These are phyloP conservation scores for Coenonympha arcania DNA, from an alignment of 2,888 invertebrate species.

Conservation along the genomic window DNA sequence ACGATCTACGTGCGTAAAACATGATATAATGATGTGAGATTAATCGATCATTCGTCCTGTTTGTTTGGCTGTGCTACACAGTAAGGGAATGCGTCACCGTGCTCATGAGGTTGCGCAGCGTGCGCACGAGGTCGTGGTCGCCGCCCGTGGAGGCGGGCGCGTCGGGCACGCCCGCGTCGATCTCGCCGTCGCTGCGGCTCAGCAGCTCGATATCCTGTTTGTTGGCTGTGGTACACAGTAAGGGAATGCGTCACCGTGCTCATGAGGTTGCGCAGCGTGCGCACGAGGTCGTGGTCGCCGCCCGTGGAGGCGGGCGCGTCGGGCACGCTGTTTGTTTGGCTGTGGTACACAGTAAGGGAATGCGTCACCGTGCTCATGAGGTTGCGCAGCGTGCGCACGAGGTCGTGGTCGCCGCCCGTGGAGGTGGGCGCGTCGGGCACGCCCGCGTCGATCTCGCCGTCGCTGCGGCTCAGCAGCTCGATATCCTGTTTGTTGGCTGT, in stretches of 20 bases:
- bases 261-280: slow-evolving; percentile 77
- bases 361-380: slow-evolving; percentile 58
- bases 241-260: too few species aligned
- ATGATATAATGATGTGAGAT: too few species aligned
- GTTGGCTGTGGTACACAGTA: too few species aligned
- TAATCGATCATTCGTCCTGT: too few species aligned
- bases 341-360: too few species aligned
- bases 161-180: slow-evolving; percentile 81
- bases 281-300: slow-evolving; percentile 76
- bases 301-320: slow-evolving; percentile 72
- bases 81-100: too few species aligned
- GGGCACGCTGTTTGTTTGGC: too few species aligned
- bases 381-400: slow-evolving; percentile 79
- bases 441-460: slow-evolving; percentile 78
- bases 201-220: too few species aligned
- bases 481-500: too few species aligned
- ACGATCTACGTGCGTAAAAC: too few species aligned
- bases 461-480: slow-evolving; percentile 84
- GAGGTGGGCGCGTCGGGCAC: slow-evolving; percentile 79
- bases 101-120: slow-evolving; percentile 76
- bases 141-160: slow-evolving; percentile 72
- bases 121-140: slow-evolving; percentile 76
- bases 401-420: slow-evolving; percentile 69
- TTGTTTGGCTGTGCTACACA: too few species aligned
- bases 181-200: slow-evolving; percentile 80